A percentile compares a stretch with the other conserved stretches of the same genome.
phyloP scores from a whole-genome alignment of 2,888 invertebrate genomes.

The Lasioglossum oenotherae region DNA sequence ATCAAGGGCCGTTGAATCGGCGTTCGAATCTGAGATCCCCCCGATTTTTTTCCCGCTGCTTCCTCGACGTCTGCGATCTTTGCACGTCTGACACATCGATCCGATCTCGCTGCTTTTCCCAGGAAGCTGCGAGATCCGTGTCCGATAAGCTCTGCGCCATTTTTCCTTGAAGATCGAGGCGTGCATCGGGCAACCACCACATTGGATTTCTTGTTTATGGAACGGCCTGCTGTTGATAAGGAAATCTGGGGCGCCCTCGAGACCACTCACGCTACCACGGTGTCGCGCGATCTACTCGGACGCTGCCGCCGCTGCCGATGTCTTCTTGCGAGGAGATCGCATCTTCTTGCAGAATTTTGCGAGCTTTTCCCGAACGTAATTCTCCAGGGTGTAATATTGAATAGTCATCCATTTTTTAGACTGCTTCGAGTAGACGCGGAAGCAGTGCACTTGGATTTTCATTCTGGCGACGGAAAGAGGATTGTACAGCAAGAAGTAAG shows the following conservation, averaged over 20 bases:
- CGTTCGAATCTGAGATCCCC: neutral
- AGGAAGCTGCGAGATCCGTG: neutral
- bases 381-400: neutral
- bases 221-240: constrained; percentile 23
- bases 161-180: constrained; percentile 1
- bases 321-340: neutral
- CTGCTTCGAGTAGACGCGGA: neutral
- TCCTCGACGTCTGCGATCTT: neutral
- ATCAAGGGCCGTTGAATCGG: neutral
- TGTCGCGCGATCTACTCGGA: neutral
- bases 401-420: neutral
- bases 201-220: constrained; percentile 36
- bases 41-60: neutral
- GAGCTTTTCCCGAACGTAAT: neutral
- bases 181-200: neutral
- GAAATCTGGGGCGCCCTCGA: constrained; percentile 26
- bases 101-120: neutral
- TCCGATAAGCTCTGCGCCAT: constrained; percentile 1
- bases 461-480: neutral
- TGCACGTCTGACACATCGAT: neutral
- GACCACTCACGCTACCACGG: neutral
- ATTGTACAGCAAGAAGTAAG: neutral
- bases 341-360: neutral
- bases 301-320: neutral
- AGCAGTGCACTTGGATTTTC: neutral